Base-by-base conservation (phyloP, 2,797 vertebrate species). In the Nyctalus aviator region DNA sequence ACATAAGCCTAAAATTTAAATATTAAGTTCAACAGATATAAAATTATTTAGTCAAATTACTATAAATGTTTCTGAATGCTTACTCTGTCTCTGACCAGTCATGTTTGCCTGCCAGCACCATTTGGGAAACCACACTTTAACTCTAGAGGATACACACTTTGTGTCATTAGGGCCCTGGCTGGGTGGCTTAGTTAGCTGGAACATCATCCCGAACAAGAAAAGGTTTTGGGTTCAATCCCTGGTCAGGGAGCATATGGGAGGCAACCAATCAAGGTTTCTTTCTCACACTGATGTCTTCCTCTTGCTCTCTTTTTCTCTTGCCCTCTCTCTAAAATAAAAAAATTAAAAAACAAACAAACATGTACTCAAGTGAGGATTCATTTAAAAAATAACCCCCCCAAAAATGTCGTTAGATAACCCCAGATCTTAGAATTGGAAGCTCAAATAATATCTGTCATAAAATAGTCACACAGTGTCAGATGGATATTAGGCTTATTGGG, bases 1-100 rank as follows among this genome's bases (percentile, higher is more conserved):
- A 59, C 20, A 32, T 32, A 82, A 90, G 15, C 8, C 41, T 89
- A 84, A 93, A 93, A 73, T 88, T 85, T 85, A 85, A 88, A 71
- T 66, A 73, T 35, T 87, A 91, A 68, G 9, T 84, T 90, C n/a
- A 71, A 55, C 18, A 90, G 25, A 82, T 44, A 85, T 17, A 79
- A 79, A 94, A 85, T n/a, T 81, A 83, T 23, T 88, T 94, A 79
- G 20, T 53, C 77, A 32, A 84, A 69, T 46, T 86, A 25, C 57
- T 82, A 20, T 37, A 76, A 48, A 62, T 75, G 5, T 92, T 90
- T 86, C 50, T 64, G 37, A 88, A 87, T 37, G 27, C 7, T 66
- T 69, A 35, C 32, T 91, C 90, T 66, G 1, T 44, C 15, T 76
- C 68, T 55, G 59, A 59, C 9, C 17, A 66, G 37, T 62, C 41